Evolutionary conservation across 2,888 invertebrate genomes (phyloP).

Genomic region (Drosophila aldrichi): DNA sequence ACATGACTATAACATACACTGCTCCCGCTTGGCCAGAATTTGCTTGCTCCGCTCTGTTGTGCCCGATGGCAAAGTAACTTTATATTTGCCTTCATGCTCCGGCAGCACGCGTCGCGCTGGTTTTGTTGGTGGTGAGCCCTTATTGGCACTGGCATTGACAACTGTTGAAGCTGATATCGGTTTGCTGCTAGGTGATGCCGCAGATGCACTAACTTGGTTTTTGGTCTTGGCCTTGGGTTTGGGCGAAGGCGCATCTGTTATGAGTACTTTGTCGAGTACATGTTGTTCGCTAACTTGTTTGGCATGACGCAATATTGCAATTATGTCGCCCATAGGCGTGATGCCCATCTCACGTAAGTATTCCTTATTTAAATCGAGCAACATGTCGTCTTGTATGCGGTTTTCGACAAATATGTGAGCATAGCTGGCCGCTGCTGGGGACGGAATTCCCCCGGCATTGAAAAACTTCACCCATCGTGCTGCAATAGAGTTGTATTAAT

Average conservation of each 20-base stretch:
- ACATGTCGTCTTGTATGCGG: conserved; percentile 94
- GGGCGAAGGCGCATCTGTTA: conserved; percentile 86
- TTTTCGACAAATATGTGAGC: conserved; percentile 95
- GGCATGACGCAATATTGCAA: conserved; percentile 89
- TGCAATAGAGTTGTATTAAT: conserved; percentile 38
- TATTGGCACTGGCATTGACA: conserved; percentile 10
- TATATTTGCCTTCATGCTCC: conserved; percentile 87
- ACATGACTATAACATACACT: conserved; percentile 68
- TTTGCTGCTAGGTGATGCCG: conserved; percentile 45
- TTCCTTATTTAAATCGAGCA: conserved; percentile 94
- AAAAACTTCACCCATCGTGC: conserved; percentile 93
- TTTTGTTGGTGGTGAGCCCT: conserved; percentile 71
- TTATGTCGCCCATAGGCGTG: conserved; percentile 89
- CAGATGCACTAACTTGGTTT: neutral
- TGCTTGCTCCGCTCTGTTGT: conserved; percentile 86
- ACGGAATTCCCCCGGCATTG: conserved; percentile 92
- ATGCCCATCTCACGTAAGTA: conserved; percentile 96
- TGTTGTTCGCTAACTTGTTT: conserved; percentile 88
- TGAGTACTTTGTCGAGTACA: conserved; percentile 87
- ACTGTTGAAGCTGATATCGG: neutral
- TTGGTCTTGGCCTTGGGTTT: conserved; percentile 16
- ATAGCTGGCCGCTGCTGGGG: conserved; percentile 91
- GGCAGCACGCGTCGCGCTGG: conserved; percentile 85
- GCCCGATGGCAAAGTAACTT: conserved; percentile 86
- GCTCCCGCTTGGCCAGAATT: conserved; percentile 84